Conservation (phyloP, 1,140 invertebrate genomes). For the Drosophila cardini region DNA sequence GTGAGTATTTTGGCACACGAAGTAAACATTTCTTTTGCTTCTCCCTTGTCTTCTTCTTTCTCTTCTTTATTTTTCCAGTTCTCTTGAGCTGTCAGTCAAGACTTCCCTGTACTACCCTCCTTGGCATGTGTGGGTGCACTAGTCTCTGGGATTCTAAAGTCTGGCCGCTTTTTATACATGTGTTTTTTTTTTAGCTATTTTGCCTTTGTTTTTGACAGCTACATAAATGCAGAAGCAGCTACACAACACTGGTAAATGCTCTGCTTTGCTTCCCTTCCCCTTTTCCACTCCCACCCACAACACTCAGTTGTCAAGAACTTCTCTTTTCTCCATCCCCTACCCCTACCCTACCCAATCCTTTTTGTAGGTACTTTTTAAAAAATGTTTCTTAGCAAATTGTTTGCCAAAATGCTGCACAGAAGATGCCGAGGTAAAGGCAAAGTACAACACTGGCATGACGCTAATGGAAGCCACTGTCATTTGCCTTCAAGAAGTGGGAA, state of each 20-base stretch:
- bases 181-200: conserved; percentile 42
- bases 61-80: conserved; percentile 30
- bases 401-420: conserved; percentile 71
- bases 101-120: conserved; percentile 4
- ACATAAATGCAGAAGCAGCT: conserved; percentile 73
- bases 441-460: conserved; percentile 58
- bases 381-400: conserved; percentile 81
- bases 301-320: conserved; percentile 75
- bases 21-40: conserved; percentile 40
- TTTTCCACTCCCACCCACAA: conserved; percentile 42
- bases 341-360: neutral
- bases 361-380: conserved; percentile 62
- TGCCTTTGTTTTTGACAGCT: conserved; percentile 77
- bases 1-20: conserved; percentile 70
- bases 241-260: conserved; percentile 26
- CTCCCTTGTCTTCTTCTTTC: no score
- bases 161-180: conserved; percentile 9
- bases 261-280: neutral
- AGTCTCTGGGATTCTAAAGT: conserved; percentile 40
- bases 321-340: conserved; percentile 30
- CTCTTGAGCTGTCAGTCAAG: conserved; percentile 73
- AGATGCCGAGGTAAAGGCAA: conserved; percentile 27
- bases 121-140: conserved; percentile 59
- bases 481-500: conserved; percentile 11
- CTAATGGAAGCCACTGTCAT: conserved; percentile 80